Base-by-base conservation (phyloP, 2,888 invertebrate species). In the Dicyrtoma fusca region DNA sequence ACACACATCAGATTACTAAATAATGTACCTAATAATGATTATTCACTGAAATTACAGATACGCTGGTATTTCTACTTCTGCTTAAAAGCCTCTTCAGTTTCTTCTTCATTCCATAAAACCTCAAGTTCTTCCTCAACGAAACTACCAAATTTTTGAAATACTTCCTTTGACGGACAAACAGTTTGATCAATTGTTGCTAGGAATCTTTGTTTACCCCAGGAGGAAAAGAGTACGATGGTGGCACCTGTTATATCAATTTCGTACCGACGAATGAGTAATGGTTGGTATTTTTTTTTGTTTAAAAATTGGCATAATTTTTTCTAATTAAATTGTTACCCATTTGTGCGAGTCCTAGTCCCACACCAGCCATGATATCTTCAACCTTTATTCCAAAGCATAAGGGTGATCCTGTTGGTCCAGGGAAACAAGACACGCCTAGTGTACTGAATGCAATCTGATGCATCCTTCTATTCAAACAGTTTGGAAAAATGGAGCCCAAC, bases 61-160 rank as follows among this genome's bases (percentile, higher is more conserved):
- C n/a, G n/a, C n/a, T n/a, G n/a, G n/a, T n/a, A n/a, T n/a, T n/a
- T n/a, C n/a, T n/a, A n/a, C n/a, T n/a, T n/a, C n/a, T n/a, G n/a
- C n/a, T n/a, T n/a, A n/a, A n/a, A n/a, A n/a, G n/a, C n/a, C n/a
- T n/a, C n/a, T n/a, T n/a, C n/a, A n/a, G n/a, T n/a, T n/a, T n/a
- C n/a, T n/a, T n/a, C n/a, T 34, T 8, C 34, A 34, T 34, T 34
- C 34, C 34, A 34, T 34, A 34, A 8, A 8, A 8, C 34, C 2
- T 57, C 57, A 21, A 57, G 17, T 57, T 57, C 57, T 57, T 57
- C 11, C 19, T 57, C 19, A 57, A 57, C 19, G 17, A 5, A 21
- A 19, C 2, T 17, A 14, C 57, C 57, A 19, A 57, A 21, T 3
- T 17, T 1, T n/a, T 21, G 2, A 57, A 57, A 57, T 21, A 57